Conservation (phyloP, 1,140 invertebrate species). For the Micrasema longulum region DNA sequence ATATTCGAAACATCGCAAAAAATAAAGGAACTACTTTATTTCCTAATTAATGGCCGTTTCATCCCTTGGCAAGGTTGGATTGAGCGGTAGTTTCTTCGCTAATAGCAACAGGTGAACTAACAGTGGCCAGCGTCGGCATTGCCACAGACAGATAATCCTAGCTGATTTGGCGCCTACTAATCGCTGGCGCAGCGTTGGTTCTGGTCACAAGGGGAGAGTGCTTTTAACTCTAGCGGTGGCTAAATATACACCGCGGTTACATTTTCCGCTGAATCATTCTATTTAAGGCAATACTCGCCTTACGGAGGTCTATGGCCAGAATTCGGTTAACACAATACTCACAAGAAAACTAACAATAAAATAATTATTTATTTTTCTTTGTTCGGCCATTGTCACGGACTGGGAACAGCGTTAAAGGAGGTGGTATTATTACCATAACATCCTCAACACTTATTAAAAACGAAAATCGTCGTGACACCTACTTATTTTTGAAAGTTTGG, state of each 20-base stretch:
- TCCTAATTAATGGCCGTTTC: constrained; percentile 14
- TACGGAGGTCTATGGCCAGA: too few species aligned
- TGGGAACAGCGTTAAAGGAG: too few species aligned
- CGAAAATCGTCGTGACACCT: too few species aligned
- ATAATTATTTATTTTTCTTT: too few species aligned
- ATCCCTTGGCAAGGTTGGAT: background rate
- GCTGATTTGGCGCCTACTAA: constrained; percentile 18
- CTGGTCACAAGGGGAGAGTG: constrained; percentile 13
- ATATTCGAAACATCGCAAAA: too few species aligned
- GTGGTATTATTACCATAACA: too few species aligned
- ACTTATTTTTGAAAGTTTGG: too few species aligned
- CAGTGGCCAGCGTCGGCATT: constrained; percentile 11
- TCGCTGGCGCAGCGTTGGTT: background rate
- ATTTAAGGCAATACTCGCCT: constrained; percentile 1
- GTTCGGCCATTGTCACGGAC: too few species aligned
- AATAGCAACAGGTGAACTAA: constrained; percentile 27
- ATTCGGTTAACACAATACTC: too few species aligned
- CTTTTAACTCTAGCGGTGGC: constrained; percentile 4
- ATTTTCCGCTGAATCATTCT: constrained; percentile 33
- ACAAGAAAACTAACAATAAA: too few species aligned
- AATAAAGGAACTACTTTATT: too few species aligned
- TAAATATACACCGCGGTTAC: constrained; percentile 11
- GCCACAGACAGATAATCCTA: constrained; percentile 17
- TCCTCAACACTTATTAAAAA: too few species aligned
- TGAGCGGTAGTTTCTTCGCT: background rate